Evolutionary conservation across 92 coral and sea anemone genomes (phyloP).

Genomic region (Palythoa grandis): DNA sequence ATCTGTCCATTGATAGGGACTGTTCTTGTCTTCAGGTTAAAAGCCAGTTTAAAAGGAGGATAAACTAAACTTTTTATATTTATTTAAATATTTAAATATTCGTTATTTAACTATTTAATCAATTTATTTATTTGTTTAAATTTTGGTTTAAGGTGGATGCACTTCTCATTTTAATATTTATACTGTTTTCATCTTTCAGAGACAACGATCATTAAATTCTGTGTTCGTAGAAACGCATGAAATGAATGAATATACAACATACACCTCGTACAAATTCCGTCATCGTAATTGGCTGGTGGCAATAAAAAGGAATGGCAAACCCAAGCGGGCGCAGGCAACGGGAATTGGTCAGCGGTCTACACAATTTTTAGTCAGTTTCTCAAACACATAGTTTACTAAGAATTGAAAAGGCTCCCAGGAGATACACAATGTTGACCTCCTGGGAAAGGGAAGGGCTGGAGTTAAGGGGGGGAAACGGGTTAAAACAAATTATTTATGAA

Average conservation of each 20-base stretch:
- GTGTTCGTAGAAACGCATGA: slow-evolving; percentile 72
- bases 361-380: slow-evolving; percentile 61
- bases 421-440: not conserved
- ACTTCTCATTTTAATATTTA: no score
- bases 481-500: not conserved
- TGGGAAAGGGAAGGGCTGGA: not conserved
- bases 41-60: no score
- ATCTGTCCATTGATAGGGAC: no score
- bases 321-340: slow-evolving; percentile 70
- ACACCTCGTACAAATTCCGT: slow-evolving; percentile 67
- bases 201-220: slow-evolving; percentile 69
- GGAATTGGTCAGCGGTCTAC: slow-evolving; percentile 81
- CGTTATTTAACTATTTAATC: not conserved
- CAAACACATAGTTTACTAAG: not conserved
- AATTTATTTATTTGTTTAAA: not conserved
- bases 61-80: no score
- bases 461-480: not conserved
- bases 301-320: slow-evolving; percentile 77
- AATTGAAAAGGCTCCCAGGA: not conserved
- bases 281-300: slow-evolving; percentile 68
- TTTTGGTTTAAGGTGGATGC: not conserved
- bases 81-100: no score
- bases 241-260: slow-evolving; percentile 68
- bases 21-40: no score
- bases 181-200: slow-evolving; percentile 42